These are phyloP conservation scores for Muschampia plurimacula DNA, from an alignment of 2,888 invertebrate species.

Conservation along the genomic window DNA sequence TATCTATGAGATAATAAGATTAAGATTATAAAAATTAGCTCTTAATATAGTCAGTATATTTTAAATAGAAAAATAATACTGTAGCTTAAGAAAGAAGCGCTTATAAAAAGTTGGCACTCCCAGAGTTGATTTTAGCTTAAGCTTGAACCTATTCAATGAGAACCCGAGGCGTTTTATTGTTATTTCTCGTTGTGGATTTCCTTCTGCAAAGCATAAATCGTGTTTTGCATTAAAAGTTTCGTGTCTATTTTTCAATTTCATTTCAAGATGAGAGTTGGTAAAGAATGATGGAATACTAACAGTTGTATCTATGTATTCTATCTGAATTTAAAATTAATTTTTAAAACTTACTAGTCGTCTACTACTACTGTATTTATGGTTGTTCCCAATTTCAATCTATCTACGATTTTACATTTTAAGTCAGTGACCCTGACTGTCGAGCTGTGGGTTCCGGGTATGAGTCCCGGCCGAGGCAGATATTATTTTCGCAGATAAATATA, in stretches of 20 bases:
- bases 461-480: no score
- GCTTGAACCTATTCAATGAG: constrained; percentile 36
- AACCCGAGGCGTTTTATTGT: constrained; percentile 36
- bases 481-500: no score
- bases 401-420: no score
- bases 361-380: no score
- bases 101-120: constrained; percentile 30
- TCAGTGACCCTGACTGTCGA: no score
- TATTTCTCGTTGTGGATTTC: constrained; percentile 33
- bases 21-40: background rate
- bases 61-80: constrained; percentile 35
- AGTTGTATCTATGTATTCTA: background rate
- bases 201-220: constrained; percentile 27
- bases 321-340: no score
- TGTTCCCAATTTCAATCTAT: no score
- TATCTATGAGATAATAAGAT: no score
- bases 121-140: constrained; percentile 31
- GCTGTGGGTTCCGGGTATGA: no score
- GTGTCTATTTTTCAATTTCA: constrained; percentile 1
- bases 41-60: constrained; percentile 19
- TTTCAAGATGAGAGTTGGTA: background rate
- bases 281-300: background rate
- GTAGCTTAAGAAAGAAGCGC: constrained; percentile 11
- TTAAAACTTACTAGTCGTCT: no score
- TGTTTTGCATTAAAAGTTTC: constrained; percentile 37